Conservation (phyloP, 2,888 invertebrate species). For the Dermolepida albohirtum region DNA sequence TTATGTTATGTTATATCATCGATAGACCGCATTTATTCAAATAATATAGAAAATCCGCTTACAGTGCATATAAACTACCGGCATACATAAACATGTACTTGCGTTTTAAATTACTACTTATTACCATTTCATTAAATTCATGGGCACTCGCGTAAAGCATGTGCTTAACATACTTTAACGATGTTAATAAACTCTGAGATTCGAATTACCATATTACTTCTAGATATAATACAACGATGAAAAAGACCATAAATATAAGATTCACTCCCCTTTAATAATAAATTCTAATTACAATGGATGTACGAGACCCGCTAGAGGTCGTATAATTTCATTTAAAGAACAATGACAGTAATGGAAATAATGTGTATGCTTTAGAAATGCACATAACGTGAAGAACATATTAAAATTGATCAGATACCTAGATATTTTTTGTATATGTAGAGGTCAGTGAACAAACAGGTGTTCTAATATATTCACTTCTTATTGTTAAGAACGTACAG, state of each 20-base stretch:
- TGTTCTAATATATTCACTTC: slow-evolving; percentile 5
- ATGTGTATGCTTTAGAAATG: slow-evolving; percentile 21
- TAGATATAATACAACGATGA: slow-evolving; percentile 22
- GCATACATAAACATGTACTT: not conserved
- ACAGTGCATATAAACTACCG: too few species aligned
- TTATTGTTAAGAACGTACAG: too few species aligned
- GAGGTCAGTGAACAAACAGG: slow-evolving; percentile 25
- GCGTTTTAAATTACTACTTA: slow-evolving; percentile 9
- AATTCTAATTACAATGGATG: slow-evolving; percentile 27
- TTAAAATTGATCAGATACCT: slow-evolving; percentile 10
- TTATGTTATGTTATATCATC: too few species aligned
- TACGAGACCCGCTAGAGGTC: slow-evolving; percentile 32
- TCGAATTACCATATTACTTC: slow-evolving; percentile 34
- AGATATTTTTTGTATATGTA: slow-evolving; percentile 13
- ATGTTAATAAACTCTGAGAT: slow-evolving; percentile 38
- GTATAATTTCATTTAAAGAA: slow-evolving; percentile 26
- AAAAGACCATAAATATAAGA: slow-evolving; percentile 28
- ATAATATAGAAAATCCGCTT: too few species aligned
- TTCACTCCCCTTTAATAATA: slow-evolving; percentile 31
- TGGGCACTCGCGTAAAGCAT: slow-evolving; percentile 26
- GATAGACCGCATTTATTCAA: too few species aligned
- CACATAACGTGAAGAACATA: slow-evolving; percentile 25
- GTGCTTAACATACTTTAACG: slow-evolving; percentile 30
- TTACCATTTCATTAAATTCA: slow-evolving; percentile 35
- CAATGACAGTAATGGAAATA: slow-evolving; percentile 29